phyloP scores from a whole-genome alignment of 2,888 invertebrate species.

The Lacanobia oleracea region DNA sequence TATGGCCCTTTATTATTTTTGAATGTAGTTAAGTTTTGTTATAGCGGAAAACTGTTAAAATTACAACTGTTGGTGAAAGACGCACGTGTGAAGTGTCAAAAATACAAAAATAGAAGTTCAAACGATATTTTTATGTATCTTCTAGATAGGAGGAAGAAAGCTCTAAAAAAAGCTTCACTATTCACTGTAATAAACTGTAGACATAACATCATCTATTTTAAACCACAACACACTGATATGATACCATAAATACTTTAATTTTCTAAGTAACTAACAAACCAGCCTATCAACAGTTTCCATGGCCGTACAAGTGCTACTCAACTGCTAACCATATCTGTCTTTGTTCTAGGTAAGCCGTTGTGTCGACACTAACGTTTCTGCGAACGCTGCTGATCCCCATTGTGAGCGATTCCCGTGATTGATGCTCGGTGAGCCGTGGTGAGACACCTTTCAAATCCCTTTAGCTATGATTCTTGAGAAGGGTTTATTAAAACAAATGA shows the following conservation, averaged over 20 bases:
- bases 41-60: too few species aligned
- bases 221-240: not conserved
- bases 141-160: too few species aligned
- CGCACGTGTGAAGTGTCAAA: too few species aligned
- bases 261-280: conserved; percentile 4
- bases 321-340: conserved; percentile 65
- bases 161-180: not conserved
- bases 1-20: too few species aligned
- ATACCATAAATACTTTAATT: not conserved
- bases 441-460: conserved; percentile 42
- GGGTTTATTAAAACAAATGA: conserved; percentile 39
- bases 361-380: conserved; percentile 65
- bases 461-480: conserved; percentile 18
- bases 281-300: conserved; percentile 17
- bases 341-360: conserved; percentile 80
- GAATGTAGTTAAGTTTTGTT: too few species aligned
- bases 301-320: conserved; percentile 48
- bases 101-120: too few species aligned
- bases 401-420: conserved; percentile 66
- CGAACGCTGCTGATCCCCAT: conserved; percentile 67
- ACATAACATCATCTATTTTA: not conserved
- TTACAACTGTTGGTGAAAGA: too few species aligned
- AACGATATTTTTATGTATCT: too few species aligned
- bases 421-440: conserved; percentile 53
- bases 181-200: not conserved